Conservation (phyloP, 2,113 vertebrate species). For the Anoura caudifer region DNA sequence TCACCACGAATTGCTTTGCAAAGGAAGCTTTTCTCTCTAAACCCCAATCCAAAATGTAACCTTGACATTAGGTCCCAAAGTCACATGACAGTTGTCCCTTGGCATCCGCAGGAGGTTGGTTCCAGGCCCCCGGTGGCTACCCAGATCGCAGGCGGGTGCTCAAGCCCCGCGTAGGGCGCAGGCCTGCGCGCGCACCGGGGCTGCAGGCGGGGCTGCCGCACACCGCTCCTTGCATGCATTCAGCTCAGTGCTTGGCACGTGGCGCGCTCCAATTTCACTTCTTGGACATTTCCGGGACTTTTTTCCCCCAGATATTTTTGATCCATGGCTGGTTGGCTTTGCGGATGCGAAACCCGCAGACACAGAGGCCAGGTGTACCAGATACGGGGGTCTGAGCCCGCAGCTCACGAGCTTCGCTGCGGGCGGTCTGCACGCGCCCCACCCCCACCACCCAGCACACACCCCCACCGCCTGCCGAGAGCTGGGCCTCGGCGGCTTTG, state of each 20-base stretch:
- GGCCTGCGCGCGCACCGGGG: neutral
- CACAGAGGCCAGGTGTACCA: neutral
- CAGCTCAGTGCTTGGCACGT: too few relatives aligned
- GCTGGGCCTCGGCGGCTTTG: neutral
- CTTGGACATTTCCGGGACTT: neutral
- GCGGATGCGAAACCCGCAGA: neutral
- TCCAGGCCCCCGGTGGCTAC: neutral
- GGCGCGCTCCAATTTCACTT: neutral
- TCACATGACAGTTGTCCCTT: neutral
- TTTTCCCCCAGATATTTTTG: neutral
- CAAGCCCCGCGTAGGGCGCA: neutral
- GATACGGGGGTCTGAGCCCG: neutral
- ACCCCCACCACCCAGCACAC: neutral
- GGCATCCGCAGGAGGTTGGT: neutral
- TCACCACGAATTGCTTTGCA: neutral
- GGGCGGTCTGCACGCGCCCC: accelerated
- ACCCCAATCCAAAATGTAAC: neutral
- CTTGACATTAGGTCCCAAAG: neutral
- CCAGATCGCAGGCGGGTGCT: neutral
- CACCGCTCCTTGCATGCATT: neutral
- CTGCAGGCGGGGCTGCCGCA: neutral
- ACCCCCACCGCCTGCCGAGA: neutral
- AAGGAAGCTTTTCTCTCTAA: slow-evolving; percentile 6
- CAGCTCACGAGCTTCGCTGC: neutral
- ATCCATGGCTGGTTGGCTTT: neutral